A percentile compares a stretch with the other conserved stretches of the same genome.
phyloP scores from a whole-genome alignment of 2,888 invertebrate genomes.

The Stomorhina lunata region DNA sequence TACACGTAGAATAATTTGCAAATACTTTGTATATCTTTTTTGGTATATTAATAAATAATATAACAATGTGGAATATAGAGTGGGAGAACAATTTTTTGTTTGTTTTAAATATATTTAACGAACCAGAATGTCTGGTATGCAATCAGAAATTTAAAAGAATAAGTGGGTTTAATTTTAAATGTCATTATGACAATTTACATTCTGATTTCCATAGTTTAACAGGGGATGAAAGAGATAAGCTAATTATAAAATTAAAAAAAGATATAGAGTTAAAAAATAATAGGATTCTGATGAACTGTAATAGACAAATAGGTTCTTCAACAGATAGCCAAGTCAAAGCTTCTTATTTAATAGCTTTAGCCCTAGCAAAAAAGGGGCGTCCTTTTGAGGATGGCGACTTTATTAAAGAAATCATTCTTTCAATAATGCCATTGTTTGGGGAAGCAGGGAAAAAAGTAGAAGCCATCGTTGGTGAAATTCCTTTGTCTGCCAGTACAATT shows the following conservation, averaged over 20 bases:
- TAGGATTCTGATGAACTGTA: background rate
- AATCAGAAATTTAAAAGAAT: background rate
- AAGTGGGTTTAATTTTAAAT: background rate
- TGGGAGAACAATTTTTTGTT: too few relatives aligned
- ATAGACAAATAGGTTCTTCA: background rate
- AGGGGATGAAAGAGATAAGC: background rate
- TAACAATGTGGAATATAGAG: too few relatives aligned
- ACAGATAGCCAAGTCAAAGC: conserved; percentile 1
- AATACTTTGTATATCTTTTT: too few relatives aligned
- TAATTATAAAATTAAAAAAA: background rate
- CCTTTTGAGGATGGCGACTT: conserved; percentile 15
- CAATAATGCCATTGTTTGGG: background rate
- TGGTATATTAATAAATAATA: too few relatives aligned
- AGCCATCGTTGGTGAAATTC: background rate
- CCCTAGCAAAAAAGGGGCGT: conserved; percentile 2
- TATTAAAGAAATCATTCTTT: conserved; percentile 1
- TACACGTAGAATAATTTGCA: too few relatives aligned
- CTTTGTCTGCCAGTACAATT: conserved; percentile 16
- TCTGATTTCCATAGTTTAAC: background rate
- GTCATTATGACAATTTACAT: background rate
- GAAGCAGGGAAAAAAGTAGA: background rate
- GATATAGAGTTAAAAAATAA: background rate
- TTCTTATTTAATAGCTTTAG: conserved; percentile 2
- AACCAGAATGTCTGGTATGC: background rate
- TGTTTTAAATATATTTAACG: background rate